Evolutionary conservation across 2,888 invertebrate genomes (phyloP), one percentile per base, ranked within the genome.

Genomic region (Diarsia rubi): DNA sequence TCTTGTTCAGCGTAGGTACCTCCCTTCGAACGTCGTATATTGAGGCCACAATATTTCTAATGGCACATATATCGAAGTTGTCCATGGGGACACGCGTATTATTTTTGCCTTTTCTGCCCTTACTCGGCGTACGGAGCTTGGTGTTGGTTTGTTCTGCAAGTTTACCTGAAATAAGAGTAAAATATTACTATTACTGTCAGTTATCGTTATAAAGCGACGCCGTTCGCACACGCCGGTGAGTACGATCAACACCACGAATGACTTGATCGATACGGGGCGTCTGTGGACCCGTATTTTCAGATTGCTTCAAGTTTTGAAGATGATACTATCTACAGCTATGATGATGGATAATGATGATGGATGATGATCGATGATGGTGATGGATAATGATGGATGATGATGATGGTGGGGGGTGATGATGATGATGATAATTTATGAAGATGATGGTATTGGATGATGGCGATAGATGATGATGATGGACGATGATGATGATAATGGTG

Each of bases 21-120:
- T 81, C 71, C 54, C 76, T 81, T 71, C 65, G 60, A 45, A 76
- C 79, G 31, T 64, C 67, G 37, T 81, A 78, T 60, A 79, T 72
- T 62, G 69, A 68, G 64, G 67, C 60, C 14, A 81, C 62, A 44
- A 75, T 78, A 63, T 81, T 80, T 64, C 74, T 73, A 66, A 74
- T 52, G 45, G 74, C 63, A 54, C 63, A 54, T 0, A 74, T 62
- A 54, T 60, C 59, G 49, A 79, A 79, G 52, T 16, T 63, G 44
- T 72, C 64, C 47, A 75, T 60, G 49, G 45, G 62, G 63, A 64
- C 42, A 63, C 67, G 67, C 45, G 60, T 69, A 45, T 72, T 75
- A 57, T 49, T 63, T 59, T 64, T 71, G 63, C 75, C 31, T 64
- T 72, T 79, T 67, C 47, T 75, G 37, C 69, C 69, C 57, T 67